Conservation (phyloP, 2,797 vertebrate species). For the Oreortyx pictus region DNA sequence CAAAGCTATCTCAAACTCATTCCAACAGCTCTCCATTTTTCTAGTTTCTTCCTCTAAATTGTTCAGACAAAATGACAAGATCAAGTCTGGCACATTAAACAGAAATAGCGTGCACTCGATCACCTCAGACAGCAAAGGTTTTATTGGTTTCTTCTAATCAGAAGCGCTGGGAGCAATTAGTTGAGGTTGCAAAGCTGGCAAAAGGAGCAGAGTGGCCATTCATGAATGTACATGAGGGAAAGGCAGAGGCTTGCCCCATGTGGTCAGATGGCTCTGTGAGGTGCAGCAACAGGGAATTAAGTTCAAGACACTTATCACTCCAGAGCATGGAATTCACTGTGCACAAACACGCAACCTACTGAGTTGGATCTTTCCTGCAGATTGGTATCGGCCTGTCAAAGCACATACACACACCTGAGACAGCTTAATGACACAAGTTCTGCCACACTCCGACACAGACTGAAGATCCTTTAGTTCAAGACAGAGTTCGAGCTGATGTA, state of each 20-base stretch:
- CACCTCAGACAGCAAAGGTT: constrained; percentile 24
- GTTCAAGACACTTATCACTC: not conserved
- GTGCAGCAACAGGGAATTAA: not conserved
- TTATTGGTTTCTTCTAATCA: constrained; percentile 54
- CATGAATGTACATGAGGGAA: not conserved
- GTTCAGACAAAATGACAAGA: constrained; percentile 35
- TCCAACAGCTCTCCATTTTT: not conserved
- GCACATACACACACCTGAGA: rapidly evolving
- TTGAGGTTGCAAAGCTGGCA: not conserved
- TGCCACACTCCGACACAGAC: not conserved
- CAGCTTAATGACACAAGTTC: not conserved
- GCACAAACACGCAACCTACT: not conserved
- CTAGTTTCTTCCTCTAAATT: not conserved
- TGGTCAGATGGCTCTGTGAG: not conserved
- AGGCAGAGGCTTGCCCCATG: not conserved
- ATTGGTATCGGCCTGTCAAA: not conserved
- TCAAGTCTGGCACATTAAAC: constrained; percentile 3
- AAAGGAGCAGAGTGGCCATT: not conserved
- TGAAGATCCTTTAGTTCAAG: not conserved
- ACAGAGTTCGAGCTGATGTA: not conserved
- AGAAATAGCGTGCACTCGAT: not conserved
- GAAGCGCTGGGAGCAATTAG: constrained; percentile 66
- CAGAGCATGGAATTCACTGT: not conserved
- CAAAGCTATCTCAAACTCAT: constrained; percentile 28
- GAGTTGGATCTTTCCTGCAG: not conserved